Conservation (phyloP, 2,888 invertebrate species). For the Allacma fusca region DNA sequence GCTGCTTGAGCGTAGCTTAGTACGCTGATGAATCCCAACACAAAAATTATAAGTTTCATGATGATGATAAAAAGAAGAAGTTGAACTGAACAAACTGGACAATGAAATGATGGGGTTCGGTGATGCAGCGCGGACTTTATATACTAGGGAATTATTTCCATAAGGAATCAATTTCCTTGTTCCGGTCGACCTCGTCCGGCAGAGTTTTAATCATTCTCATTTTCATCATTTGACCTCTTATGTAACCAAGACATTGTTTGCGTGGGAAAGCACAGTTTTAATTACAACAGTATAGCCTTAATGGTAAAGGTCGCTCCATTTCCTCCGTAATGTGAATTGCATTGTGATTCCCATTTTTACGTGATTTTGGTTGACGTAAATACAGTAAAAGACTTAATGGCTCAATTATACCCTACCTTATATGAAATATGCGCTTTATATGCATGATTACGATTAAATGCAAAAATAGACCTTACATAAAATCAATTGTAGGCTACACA, state of each 20-base stretch:
- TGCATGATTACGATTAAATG: no score
- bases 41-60: slow-evolving; percentile 10
- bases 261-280: slow-evolving; percentile 27
- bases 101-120: slow-evolving; percentile 23
- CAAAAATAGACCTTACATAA: no score
- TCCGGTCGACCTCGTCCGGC: slow-evolving; percentile 44
- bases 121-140: slow-evolving; percentile 41
- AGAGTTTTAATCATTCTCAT: slow-evolving; percentile 19
- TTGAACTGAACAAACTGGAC: not conserved
- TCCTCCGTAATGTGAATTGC: not conserved
- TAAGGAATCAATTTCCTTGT: slow-evolving; percentile 31
- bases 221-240: slow-evolving; percentile 22
- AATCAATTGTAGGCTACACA: no score
- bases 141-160: slow-evolving; percentile 37
- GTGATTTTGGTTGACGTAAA: no score
- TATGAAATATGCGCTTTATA: no score
- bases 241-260: slow-evolving; percentile 23
- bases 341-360: no score
- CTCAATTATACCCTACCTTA: no score
- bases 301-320: slow-evolving; percentile 24
- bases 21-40: not conserved
- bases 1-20: not conserved
- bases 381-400: no score
- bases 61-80: not conserved
- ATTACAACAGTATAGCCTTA: slow-evolving; percentile 27